phyloP scores from a whole-genome alignment of 2,113 vertebrate genomes.

The Cranoglanis bouderius region DNA sequence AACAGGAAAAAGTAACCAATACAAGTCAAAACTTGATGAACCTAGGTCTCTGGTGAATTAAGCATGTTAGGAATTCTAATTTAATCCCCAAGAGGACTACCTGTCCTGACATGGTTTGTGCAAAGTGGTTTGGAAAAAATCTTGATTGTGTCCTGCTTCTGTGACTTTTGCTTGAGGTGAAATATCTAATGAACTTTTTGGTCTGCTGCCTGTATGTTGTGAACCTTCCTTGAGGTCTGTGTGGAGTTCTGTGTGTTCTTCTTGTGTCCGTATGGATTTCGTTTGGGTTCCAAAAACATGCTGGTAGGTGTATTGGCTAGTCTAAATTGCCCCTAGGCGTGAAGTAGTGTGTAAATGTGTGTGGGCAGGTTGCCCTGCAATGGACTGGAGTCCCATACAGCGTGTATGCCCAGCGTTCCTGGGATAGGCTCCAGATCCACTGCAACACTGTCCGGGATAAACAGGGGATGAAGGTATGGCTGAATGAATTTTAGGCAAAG shows the following conservation, averaged over 20 bases:
- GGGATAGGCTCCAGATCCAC: not conserved
- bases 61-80: not conserved
- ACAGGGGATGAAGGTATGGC: too few species aligned
- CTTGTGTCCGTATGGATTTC: not conserved
- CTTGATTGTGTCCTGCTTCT: not conserved
- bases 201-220: too few species aligned
- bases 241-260: not conserved
- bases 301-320: not conserved
- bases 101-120: slow-evolving; percentile 27
- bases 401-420: too few species aligned
- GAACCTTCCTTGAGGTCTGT: not conserved
- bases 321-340: too few species aligned
- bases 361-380: not conserved
- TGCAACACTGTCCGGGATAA: too few species aligned
- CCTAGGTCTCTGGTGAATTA: not conserved
- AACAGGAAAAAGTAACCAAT: not conserved
- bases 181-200: not conserved
- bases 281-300: not conserved
- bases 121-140: slow-evolving; percentile 7
- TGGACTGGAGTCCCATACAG: too few species aligned
- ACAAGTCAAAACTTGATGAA: not conserved
- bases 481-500: too few species aligned
- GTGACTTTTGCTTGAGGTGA: not conserved
- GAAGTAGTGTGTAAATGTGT: not conserved
- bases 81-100: not conserved